Evolutionary conservation across 2,113 vertebrate species (phyloP).

Genomic region (Synchiropus splendidus): DNA sequence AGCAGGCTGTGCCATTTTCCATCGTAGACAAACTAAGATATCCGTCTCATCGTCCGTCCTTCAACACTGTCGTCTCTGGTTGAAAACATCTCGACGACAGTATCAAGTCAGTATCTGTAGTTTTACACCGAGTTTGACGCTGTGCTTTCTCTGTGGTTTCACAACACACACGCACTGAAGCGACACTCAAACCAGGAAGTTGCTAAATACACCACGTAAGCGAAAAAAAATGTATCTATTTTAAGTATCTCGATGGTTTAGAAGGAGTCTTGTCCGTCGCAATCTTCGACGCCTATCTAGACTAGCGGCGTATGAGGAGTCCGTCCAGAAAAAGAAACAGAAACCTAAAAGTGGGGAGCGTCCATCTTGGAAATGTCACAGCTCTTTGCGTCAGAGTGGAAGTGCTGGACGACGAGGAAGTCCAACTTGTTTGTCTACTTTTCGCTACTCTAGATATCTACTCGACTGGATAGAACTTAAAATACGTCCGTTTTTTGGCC

Average conservation of each 20-base stretch:
- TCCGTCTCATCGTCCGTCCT: constrained; percentile 10
- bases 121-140: background rate
- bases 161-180: constrained; percentile 9
- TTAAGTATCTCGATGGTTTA: no score
- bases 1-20: constrained; percentile 44
- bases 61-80: constrained; percentile 6
- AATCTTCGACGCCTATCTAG: no score
- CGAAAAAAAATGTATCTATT: no score
- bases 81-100: constrained; percentile 6
- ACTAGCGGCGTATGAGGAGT: no score
- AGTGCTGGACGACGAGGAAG: background rate
- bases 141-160: constrained; percentile 8
- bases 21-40: constrained; percentile 40
- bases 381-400: constrained; percentile 1
- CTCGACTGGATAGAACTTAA: no score
- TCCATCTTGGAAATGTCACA: constrained; percentile 54
- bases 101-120: background rate
- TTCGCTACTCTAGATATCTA: no score
- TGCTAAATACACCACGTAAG: constrained; percentile 2
- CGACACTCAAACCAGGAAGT: constrained; percentile 62
- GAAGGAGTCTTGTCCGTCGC: no score
- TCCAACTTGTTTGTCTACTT: background rate
- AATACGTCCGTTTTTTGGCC: no score
- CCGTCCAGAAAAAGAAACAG: constrained; percentile 46
- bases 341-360: constrained; percentile 42